phyloP scores from a whole-genome alignment of 64 coral and sea anemone species.

The Montipora foliosa region DNA sequence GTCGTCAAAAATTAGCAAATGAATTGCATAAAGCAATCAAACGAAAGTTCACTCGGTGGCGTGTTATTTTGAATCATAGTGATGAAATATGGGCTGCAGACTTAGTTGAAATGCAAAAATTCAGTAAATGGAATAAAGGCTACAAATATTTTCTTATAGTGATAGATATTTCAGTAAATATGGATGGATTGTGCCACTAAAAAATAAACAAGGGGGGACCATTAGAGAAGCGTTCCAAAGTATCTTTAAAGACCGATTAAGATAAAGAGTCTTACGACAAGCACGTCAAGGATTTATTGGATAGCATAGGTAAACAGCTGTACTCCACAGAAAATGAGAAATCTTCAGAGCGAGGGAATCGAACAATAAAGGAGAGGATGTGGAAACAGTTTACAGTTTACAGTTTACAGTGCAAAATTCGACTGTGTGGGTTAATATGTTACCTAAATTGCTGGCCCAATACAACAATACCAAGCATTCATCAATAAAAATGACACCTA shows the following conservation, averaged over 20 bases:
- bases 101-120: not conserved
- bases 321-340: conserved; percentile 73
- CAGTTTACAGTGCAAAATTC: not conserved
- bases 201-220: too few species aligned
- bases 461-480: conserved; percentile 38
- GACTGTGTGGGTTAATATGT: conserved; percentile 28
- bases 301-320: not conserved
- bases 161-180: not conserved
- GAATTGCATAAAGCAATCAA: too few species aligned
- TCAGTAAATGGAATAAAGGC: conserved; percentile 20
- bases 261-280: not conserved
- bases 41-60: too few species aligned
- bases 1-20: too few species aligned
- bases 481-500: not conserved
- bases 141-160: not conserved
- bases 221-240: too few species aligned
- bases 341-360: conserved; percentile 50
- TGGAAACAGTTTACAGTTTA: conserved; percentile 23
- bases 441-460: not conserved
- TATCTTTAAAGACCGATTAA: too few species aligned
- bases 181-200: too few species aligned
- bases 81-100: not conserved
- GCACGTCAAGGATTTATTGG: not conserved
- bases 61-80: not conserved
- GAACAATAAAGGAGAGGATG: conserved; percentile 54